Conservation (phyloP, 2,113 vertebrate species). For the Zosterops pallidus region DNA sequence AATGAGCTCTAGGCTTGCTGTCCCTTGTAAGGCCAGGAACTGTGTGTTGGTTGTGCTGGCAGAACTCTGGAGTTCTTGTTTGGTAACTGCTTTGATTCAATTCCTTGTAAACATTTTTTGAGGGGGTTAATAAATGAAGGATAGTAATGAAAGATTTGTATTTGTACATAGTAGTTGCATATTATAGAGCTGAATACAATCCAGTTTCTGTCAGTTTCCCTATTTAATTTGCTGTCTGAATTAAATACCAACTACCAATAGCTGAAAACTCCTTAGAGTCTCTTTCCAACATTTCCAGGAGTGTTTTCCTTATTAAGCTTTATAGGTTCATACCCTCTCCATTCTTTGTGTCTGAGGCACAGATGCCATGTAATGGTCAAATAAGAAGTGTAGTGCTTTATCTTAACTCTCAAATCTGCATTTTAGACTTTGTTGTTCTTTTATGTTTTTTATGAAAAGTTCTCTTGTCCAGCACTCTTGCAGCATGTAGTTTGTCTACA, state of each 20-base stretch:
- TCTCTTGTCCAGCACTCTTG: neutral
- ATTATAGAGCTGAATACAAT: neutral
- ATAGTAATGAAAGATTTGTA: neutral
- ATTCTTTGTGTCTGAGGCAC: neutral
- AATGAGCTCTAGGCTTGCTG: neutral
- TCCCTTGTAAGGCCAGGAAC: neutral
- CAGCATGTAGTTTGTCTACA: neutral
- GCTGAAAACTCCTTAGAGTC: neutral
- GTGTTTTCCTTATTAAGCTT: neutral
- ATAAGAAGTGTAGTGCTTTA: neutral
- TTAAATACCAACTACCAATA: neutral
- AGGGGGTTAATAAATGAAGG: neutral
- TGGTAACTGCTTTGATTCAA: neutral
- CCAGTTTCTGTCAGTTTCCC: neutral
- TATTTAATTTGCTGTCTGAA: neutral
- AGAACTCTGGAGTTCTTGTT: neutral
- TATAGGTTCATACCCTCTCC: neutral
- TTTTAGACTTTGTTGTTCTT: neutral
- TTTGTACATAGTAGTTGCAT: accelerated
- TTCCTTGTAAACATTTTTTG: neutral
- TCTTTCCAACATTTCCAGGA: neutral
- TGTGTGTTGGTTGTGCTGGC: neutral
- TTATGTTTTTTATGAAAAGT: neutral
- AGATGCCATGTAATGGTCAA: neutral
- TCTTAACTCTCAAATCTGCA: neutral